Conservation (phyloP, 2,888 invertebrate genomes). For the Pedicia rivosa region DNA sequence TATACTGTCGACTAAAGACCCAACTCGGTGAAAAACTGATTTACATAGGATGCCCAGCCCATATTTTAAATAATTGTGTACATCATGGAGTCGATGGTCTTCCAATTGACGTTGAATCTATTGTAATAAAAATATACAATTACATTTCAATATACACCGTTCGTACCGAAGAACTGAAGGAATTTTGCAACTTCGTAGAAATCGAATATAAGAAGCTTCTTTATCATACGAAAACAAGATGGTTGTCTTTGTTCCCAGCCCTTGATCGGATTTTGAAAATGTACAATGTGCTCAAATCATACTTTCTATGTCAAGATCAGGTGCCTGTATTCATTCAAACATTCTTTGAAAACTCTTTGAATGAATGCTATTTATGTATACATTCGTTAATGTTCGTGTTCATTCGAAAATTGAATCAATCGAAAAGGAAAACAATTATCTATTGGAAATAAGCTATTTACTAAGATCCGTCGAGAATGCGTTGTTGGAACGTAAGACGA, state of each 20-base stretch:
- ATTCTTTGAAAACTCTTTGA: conserved; percentile 1
- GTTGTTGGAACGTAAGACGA: not conserved
- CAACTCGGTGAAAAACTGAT: too few relatives aligned
- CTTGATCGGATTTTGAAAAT: not conserved
- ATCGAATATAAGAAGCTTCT: conserved; percentile 1
- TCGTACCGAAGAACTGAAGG: conserved; percentile 6
- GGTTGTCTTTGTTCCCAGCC: not conserved
- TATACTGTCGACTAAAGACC: conserved; percentile 5
- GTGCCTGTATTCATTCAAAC: too few relatives aligned
- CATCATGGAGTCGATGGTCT: conserved; percentile 11
- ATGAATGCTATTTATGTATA: not conserved
- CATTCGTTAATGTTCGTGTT: too few relatives aligned
- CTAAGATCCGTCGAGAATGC: not conserved
- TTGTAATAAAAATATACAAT: conserved; percentile 13
- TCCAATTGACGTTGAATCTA: conserved; percentile 13
- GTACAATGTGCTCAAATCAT: not conserved
- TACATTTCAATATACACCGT: conserved; percentile 13
- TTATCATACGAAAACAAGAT: conserved; percentile 2
- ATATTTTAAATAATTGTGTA: conserved; percentile 6
- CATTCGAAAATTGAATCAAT: conserved; percentile 1
- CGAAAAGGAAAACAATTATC: conserved; percentile 2
- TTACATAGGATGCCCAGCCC: not conserved
- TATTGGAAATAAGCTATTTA: not conserved
- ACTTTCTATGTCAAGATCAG: too few relatives aligned
- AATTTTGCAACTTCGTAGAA: conserved; percentile 1